Base-by-base conservation (phyloP, 2,797 vertebrate genomes). In the Neosilurus hyrtlii region DNA sequence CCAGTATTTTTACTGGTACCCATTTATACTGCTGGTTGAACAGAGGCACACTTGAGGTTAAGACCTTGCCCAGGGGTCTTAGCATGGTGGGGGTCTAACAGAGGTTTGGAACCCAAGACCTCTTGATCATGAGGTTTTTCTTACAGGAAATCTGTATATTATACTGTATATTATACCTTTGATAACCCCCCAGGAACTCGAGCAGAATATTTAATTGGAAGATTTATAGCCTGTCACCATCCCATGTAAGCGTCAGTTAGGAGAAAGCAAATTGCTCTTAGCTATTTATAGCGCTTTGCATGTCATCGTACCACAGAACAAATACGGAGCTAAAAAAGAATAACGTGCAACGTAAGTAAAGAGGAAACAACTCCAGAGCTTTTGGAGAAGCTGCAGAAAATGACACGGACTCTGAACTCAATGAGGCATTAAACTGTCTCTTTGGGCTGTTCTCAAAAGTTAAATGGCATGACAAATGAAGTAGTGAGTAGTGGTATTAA, bases 391-490 rank as follows among this genome's bases (percentile, higher is more conserved):
- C 57, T 57, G 63, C 68, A 37, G 67, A 65, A 78, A 70, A 61
- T 71, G 49, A 71, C 79, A 86, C 56, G 26, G 22, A 63, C 57
- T n/a, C 57, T 82, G 59, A 80, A 74, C 51, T 85, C 78, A 85
- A 81, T 67, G 78, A 67, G 65, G 83, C 63, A 83, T 80, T 63
- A 76, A 67, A 75, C 57, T 75, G 56, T 86, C 63, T 83, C 71
- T 83, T 71, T 78, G 75, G 77, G 62, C 57, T 24, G 57, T 63
- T 66, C 70, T 84, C 59, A 83, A 79, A 85, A 79, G 6, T 82
- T 80, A 84, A 81, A 80, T 37, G 51, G 79, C 43, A 79, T 82
- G 78, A 52, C 51, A 85, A 83, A 85, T 72, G 26, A 85, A 79
- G 70, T 68, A 62, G 68, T 80, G 67, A 62, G 67, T 72, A 20